Conservation (phyloP, 1,140 invertebrate species). For the Cardiocondyla obscurior region DNA sequence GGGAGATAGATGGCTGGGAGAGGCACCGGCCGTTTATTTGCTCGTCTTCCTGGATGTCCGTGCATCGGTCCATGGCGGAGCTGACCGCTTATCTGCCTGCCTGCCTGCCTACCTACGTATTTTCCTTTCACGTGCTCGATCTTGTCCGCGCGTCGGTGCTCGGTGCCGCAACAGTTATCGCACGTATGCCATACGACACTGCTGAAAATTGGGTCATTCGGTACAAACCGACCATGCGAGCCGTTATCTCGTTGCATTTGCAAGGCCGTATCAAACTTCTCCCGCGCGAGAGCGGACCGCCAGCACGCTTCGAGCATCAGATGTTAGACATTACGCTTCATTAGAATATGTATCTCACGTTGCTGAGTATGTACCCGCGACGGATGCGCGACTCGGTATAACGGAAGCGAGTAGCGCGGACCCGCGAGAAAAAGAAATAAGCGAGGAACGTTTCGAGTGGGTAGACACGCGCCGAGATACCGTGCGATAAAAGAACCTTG, state of each 20-base stretch:
- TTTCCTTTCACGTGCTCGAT: slow-evolving; percentile 55
- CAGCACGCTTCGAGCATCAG: slow-evolving; percentile 49
- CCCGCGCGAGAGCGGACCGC: slow-evolving; percentile 20
- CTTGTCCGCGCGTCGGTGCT: slow-evolving; percentile 31
- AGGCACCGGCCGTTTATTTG: neutral
- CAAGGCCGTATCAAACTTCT: slow-evolving; percentile 69
- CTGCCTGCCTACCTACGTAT: slow-evolving; percentile 24
- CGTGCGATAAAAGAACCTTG: neutral
- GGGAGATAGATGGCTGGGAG: neutral
- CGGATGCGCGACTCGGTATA: neutral
- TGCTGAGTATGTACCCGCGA: neutral
- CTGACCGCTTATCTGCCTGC: slow-evolving; percentile 33
- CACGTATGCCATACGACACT: slow-evolving; percentile 58
- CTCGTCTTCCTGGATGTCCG: slow-evolving; percentile 7
- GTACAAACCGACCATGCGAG: slow-evolving; percentile 57
- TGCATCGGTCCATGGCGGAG: slow-evolving; percentile 38
- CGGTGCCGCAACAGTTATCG: slow-evolving; percentile 62
- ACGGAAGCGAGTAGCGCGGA: slow-evolving; percentile 24
- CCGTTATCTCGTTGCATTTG: slow-evolving; percentile 70
- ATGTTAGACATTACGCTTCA: slow-evolving; percentile 59
- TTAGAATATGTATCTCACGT: slow-evolving; percentile 57
- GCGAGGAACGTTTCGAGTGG: neutral
- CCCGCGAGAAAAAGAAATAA: neutral
- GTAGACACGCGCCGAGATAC: neutral
- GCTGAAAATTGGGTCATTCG: slow-evolving; percentile 72